Base-by-base conservation (phyloP, 2,888 invertebrate species). In the Dynastes hyllus region DNA sequence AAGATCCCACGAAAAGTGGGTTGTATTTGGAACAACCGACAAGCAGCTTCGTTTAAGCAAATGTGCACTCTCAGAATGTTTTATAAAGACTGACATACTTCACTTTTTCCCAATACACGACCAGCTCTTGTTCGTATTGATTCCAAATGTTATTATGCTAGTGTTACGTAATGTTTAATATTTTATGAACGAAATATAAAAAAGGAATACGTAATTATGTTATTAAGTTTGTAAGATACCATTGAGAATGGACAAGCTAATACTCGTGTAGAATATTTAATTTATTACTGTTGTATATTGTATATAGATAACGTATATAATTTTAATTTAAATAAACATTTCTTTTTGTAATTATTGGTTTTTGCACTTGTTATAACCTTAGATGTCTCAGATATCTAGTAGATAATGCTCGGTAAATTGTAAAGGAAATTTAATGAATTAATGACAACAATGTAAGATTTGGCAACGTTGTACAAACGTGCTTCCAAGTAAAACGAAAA, bases 21-120 rank as follows among this genome's bases (percentile, higher is more conserved):
- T 89, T 91, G 76, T 93, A 92, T 86, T 88, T 93, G 81, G 93
- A 93, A 84, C 92, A 92, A 84, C 91, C 93, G 5, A 92, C 92
- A 81, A 92, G 93, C 88, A 93, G 93, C 89, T 93, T 93, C 89
- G 93, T 93, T 81, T 93, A 87, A 50, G 13, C n/a, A 45, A 9
- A 45, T 22, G 5, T 67, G 67, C 6, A 45, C 45, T 6, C 2
- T 37, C 32, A 37, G 32, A 37, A 37, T 37, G 6, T 37, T 50
- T 69, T 51, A 11, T 51, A 69, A 69, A 69, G 69, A 69, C 69
- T 69, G 69, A 69, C 6, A 9, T 40, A 69, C 22, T 27, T 63
- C 32, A 27, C 13, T 69, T 8, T 69, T 11, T 22, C 16, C 27
- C 22, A 1, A 5, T 69, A 3, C 22, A 22, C 51, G 11, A 16